Conservation (phyloP, 2,797 vertebrate genomes). For the Molossus molossus region DNA sequence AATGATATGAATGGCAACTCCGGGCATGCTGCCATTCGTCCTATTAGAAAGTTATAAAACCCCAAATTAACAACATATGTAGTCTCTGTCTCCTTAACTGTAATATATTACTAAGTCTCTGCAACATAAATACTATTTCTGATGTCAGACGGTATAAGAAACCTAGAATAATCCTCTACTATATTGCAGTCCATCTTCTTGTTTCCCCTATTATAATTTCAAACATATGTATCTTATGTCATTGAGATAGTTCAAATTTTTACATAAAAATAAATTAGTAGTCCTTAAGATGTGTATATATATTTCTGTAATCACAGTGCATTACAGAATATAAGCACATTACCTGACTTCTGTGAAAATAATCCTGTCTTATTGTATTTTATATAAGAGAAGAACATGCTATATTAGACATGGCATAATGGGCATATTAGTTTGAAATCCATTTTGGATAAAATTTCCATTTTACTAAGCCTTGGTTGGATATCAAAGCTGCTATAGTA, state of each 20-base stretch:
- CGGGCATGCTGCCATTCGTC: background rate
- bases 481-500: background rate
- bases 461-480: constrained; percentile 65
- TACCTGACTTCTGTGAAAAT: constrained; percentile 62
- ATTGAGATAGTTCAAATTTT: constrained; percentile 44
- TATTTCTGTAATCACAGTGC: background rate
- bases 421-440: constrained; percentile 67
- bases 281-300: background rate
- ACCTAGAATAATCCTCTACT: background rate
- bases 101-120: background rate
- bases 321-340: constrained; percentile 69
- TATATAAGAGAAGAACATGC: background rate
- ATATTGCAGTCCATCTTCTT: background rate
- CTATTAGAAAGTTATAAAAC: background rate
- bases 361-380: constrained; percentile 69
- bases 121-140: background rate
- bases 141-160: background rate
- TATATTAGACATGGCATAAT: constrained; percentile 62
- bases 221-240: background rate
- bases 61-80: background rate
- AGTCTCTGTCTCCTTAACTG: background rate
- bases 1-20: background rate
- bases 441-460: constrained; percentile 64
- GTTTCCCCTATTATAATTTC: constrained; percentile 26
- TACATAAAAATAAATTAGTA: constrained; percentile 66